These are phyloP conservation scores for Neotoma lepida DNA, from an alignment of 2,113 vertebrate genomes.

Conservation along the genomic window DNA sequence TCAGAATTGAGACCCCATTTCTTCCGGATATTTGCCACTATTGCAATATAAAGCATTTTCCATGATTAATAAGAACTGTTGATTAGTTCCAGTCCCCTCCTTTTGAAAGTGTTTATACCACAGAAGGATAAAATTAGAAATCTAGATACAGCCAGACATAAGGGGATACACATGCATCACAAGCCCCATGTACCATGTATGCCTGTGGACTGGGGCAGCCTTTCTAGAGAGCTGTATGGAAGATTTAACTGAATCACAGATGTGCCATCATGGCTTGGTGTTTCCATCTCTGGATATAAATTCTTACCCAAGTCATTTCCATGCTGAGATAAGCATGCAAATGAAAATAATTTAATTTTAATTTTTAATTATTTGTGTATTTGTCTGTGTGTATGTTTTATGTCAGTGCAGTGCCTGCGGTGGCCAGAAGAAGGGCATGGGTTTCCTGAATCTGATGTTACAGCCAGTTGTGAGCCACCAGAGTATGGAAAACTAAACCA, in stretches of 20 bases:
- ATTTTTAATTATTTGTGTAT: too few relatives aligned
- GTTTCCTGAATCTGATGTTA: neutral
- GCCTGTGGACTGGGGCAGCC: neutral
- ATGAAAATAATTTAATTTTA: neutral
- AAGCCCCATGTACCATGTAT: neutral
- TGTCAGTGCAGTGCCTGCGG: neutral
- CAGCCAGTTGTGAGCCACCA: neutral
- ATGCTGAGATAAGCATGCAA: neutral
- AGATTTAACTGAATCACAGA: neutral
- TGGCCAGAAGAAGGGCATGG: neutral
- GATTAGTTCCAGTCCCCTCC: neutral
- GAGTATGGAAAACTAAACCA: neutral
- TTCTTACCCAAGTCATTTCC: neutral
- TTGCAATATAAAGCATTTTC: neutral
- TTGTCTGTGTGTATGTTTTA: neutral
- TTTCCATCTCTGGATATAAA: neutral
- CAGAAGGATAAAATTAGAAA: neutral
- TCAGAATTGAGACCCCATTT: neutral
- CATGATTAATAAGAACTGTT: neutral
- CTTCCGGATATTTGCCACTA: neutral
- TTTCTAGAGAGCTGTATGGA: neutral
- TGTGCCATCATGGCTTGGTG: neutral
- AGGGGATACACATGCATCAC: neutral
- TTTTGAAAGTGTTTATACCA: neutral
- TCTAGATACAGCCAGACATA: neutral